These are phyloP conservation scores for Salmo trutta DNA, from an alignment of 2,797 vertebrate genomes.

Conservation along the genomic window DNA sequence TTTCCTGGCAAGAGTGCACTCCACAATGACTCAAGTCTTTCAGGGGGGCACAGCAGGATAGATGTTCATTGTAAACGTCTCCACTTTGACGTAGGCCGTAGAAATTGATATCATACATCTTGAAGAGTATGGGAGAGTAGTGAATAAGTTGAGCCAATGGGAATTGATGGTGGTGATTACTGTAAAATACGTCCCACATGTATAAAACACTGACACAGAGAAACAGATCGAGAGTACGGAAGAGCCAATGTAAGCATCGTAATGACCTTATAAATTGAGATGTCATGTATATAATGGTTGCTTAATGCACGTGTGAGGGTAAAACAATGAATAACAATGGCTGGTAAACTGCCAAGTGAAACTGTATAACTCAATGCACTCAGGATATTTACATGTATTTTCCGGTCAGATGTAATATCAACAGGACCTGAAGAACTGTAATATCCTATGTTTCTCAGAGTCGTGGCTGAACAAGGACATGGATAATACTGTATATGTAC, in stretches of 20 bases:
- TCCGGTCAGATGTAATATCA: background rate
- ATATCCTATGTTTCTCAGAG: too few relatives aligned
- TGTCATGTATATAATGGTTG: slow-evolving; percentile 18
- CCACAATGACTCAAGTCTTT: slow-evolving; percentile 34
- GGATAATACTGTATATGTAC: too few relatives aligned
- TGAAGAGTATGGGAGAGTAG: background rate
- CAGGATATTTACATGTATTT: background rate
- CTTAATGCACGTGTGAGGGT: slow-evolving; percentile 20
- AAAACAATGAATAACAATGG: background rate
- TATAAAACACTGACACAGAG: background rate
- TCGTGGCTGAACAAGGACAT: too few relatives aligned
- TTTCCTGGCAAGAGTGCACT: slow-evolving; percentile 40
- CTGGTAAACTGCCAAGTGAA: too few relatives aligned
- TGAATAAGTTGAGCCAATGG: background rate
- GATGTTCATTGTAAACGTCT: background rate
- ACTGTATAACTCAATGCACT: background rate
- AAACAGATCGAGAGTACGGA: background rate
- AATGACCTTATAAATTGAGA: slow-evolving; percentile 17
- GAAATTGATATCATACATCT: background rate
- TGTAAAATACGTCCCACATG: slow-evolving; percentile 21
- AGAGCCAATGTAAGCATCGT: slow-evolving; percentile 38
- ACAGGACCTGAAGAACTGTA: too few relatives aligned
- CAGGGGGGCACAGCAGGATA: background rate
- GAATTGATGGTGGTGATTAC: slow-evolving; percentile 6
- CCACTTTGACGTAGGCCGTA: background rate